phyloP scores from a whole-genome alignment of 2,888 invertebrate genomes.

The Gortyna flavago region DNA sequence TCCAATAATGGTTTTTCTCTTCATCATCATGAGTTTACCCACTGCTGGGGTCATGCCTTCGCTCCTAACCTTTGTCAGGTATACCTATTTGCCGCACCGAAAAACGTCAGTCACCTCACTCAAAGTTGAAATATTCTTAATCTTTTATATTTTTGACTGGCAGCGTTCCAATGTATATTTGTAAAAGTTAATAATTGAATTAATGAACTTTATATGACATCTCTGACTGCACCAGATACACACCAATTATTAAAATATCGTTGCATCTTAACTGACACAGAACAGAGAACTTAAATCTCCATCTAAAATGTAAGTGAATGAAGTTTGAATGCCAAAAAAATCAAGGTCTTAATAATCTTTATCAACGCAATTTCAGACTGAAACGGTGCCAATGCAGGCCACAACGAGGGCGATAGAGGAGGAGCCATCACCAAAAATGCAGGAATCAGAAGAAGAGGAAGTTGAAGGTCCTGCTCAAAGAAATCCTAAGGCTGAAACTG shows the following conservation, averaged over 20 bases:
- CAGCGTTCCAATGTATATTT: not conserved
- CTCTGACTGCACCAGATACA: not conserved
- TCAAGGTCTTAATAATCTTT: not conserved
- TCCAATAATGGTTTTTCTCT: too few species aligned
- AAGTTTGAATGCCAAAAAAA: not conserved
- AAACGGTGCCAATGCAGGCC: slow-evolving; percentile 68
- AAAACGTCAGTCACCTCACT: not conserved
- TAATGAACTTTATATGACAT: too few species aligned
- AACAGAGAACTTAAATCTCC: not conserved
- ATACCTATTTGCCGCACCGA: not conserved
- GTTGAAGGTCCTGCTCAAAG: slow-evolving; percentile 73
- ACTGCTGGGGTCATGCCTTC: not conserved
- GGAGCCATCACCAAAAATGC: slow-evolving; percentile 61
- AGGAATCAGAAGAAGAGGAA: slow-evolving; percentile 68
- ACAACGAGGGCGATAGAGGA: slow-evolving; percentile 74
- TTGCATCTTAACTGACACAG: not conserved
- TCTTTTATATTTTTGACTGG: not conserved
- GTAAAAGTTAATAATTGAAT: not conserved
- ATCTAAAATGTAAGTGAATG: not conserved
- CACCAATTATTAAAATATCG: not conserved
- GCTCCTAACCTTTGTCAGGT: not conserved
- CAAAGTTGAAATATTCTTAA: not conserved
- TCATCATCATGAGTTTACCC: not conserved
- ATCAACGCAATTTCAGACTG: slow-evolving; percentile 70
- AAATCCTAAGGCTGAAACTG: slow-evolving; percentile 80